Conservation (phyloP, 92 coral and sea anemone genomes). For the Epizoanthus ramosus region DNA sequence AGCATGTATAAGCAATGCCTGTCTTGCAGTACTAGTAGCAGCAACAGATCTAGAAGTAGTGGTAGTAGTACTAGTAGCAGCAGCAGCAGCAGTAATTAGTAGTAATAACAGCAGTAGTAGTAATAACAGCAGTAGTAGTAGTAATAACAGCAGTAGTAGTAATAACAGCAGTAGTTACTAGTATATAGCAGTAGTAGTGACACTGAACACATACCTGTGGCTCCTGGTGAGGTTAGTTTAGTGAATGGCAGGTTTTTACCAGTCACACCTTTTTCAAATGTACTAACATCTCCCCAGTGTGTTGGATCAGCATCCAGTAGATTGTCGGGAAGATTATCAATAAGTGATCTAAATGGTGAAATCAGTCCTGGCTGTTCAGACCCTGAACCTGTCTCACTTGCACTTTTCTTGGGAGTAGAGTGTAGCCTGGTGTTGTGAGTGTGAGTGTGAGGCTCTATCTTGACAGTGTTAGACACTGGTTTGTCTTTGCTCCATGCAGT, state of each 20-base stretch:
- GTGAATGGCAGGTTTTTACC: constrained; percentile 57
- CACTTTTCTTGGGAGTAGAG: constrained; percentile 30
- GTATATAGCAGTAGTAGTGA: not conserved
- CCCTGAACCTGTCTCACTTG: constrained; percentile 6
- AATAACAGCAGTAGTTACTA: not conserved
- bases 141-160: not conserved
- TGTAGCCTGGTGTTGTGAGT: constrained; percentile 33
- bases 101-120: too few species aligned
- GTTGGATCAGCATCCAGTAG: constrained; percentile 86
- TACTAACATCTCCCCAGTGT: constrained; percentile 85
- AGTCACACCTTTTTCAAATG: constrained; percentile 74
- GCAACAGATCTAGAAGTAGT: too few species aligned
- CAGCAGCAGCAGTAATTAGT: too few species aligned
- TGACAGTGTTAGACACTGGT: not conserved
- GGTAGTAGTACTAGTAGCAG: too few species aligned
- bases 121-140: not conserved
- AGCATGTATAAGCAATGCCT: too few species aligned
- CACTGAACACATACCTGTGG: constrained; percentile 64
- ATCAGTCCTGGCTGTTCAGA: constrained; percentile 53
- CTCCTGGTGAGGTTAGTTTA: constrained; percentile 90
- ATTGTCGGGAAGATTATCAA: constrained; percentile 65
- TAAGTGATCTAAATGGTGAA: constrained; percentile 89
- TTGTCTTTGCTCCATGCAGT: constrained; percentile 36
- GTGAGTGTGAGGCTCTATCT: constrained; percentile 25
- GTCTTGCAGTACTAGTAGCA: too few species aligned